Evolutionary conservation across 2,888 invertebrate genomes (phyloP).

Genomic region (Epistrophella euchroma): DNA sequence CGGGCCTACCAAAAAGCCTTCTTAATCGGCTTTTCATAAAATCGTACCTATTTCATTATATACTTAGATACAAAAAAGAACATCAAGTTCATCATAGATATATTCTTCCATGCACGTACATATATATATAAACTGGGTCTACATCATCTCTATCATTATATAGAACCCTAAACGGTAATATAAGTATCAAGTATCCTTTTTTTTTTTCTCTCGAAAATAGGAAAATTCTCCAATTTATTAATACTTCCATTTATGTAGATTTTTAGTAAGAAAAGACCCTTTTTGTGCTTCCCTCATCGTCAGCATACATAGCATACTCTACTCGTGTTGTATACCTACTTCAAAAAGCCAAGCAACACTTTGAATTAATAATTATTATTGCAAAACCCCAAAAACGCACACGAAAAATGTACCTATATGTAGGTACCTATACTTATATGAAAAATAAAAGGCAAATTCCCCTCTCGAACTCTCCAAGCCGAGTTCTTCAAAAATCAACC

Average conservation of each 20-base stretch:
- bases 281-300: slow-evolving; percentile 7
- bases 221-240: slow-evolving; percentile 66
- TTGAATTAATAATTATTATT: slow-evolving; percentile 73
- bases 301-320: background rate
- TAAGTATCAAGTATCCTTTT: slow-evolving; percentile 57
- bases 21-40: slow-evolving; percentile 34
- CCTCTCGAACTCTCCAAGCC: background rate
- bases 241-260: slow-evolving; percentile 47
- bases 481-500: slow-evolving; percentile 36
- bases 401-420: background rate
- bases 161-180: slow-evolving; percentile 20
- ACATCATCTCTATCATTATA: background rate
- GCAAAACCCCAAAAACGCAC: slow-evolving; percentile 50
- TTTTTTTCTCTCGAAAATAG: background rate
- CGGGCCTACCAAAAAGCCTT: background rate
- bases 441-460: slow-evolving; percentile 26
- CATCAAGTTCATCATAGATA: slow-evolving; percentile 21
- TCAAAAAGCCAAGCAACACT: slow-evolving; percentile 55
- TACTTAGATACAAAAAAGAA: background rate
- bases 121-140: background rate
- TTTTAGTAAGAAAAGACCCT: background rate
- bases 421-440: too few species aligned
- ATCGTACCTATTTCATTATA: background rate
- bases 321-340: background rate
- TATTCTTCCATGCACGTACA: background rate